Evolutionary conservation across 2,113 vertebrate species (phyloP).

Genomic region (Myotis lucifugus): DNA sequence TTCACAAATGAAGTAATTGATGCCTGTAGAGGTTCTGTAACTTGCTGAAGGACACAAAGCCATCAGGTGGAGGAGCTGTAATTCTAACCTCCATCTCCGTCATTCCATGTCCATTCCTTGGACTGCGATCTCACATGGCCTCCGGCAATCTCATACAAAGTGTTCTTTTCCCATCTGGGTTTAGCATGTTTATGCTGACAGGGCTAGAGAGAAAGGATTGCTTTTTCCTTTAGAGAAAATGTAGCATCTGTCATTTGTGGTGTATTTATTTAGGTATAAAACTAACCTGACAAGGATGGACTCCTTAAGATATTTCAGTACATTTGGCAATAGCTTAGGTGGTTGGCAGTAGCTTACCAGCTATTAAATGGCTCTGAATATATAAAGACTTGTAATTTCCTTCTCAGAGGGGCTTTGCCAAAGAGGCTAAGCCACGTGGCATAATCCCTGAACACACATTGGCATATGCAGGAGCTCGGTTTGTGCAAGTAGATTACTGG

Average conservation of each 20-base stretch:
- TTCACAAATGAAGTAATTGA: neutral
- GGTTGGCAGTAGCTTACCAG: slow-evolving; percentile 44
- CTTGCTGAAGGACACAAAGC: neutral
- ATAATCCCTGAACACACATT: neutral
- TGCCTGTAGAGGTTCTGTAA: neutral
- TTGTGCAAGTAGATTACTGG: slow-evolving; percentile 47
- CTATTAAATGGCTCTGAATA: slow-evolving; percentile 63
- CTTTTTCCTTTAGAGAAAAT: neutral
- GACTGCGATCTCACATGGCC: neutral
- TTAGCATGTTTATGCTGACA: neutral
- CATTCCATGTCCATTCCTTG: neutral
- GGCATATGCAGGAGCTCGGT: slow-evolving; percentile 7
- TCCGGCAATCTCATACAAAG: neutral
- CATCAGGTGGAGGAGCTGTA: neutral
- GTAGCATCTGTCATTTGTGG: neutral
- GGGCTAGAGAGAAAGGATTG: neutral
- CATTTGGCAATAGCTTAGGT: slow-evolving; percentile 21
- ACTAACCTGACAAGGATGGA: slow-evolving; percentile 26
- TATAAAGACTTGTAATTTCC: slow-evolving; percentile 58
- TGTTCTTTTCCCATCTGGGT: neutral
- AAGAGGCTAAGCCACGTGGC: neutral
- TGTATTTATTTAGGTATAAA: slow-evolving; percentile 36
- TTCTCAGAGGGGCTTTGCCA: slow-evolving; percentile 52
- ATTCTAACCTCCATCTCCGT: neutral
- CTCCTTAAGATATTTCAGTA: slow-evolving; percentile 47